Evolutionary conservation across 2,888 invertebrate species (phyloP), one percentile per base, ranked within the genome.

Genomic region (Leucophenga maculata): DNA sequence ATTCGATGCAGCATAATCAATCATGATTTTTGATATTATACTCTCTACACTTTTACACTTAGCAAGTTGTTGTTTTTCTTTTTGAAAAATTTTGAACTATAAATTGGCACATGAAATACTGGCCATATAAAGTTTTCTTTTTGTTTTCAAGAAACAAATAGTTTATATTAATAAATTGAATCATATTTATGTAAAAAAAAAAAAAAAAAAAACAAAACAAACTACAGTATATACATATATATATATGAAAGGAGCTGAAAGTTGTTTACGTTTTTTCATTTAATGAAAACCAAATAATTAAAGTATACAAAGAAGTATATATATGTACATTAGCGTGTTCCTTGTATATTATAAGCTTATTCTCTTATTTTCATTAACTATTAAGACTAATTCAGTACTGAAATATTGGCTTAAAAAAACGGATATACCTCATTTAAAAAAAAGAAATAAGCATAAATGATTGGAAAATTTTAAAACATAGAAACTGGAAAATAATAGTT

Each of bases 51-150:
- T 39, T 11, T 69, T 46, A 13, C 55, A 46, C 62, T 70, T 65
- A 59, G 14, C 16, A 48, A 14, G n/a, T n/a, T n/a, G n/a, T n/a
- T 6, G 32, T 32, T 32, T 32, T 32, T 32, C 8, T 3, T 6
- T 32, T 32, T 32, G 20, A 44, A 68, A 66, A 57, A 31, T 14
- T 52, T 31, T 44, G 22, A 55, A 32, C 11, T 46, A 67, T 31
- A 6, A 39, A 68, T 14, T 69, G 69, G 69, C 71, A n/a, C 76
- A 69, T 72, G 69, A 52, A 64, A 69, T 71, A 69, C 71, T 64
- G 72, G 72, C 55, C 64, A 77, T 72, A 70, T 65, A 48, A 75
- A 4, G 26, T 26, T 26, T 26, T 26, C 26, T 26, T 26, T 26
- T 26, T 26, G 26, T 26, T 26, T 26, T 48, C 67, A 31, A 74